Conservation (phyloP, 2,888 invertebrate genomes). For the Dichetophora obliterata region DNA sequence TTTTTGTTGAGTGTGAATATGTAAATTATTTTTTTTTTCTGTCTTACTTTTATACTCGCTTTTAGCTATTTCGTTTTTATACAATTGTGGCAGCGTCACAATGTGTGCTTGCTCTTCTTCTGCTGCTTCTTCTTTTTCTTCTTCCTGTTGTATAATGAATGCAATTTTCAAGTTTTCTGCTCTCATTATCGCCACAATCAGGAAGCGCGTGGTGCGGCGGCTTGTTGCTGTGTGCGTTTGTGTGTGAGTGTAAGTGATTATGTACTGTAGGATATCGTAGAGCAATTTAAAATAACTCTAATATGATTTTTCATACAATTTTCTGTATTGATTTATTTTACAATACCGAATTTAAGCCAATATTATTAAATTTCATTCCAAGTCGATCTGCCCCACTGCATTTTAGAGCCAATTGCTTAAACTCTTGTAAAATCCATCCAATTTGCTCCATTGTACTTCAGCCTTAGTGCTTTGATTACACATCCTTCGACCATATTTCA, state of each 20-base stretch:
- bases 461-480: constrained; percentile 29
- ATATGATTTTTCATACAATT: too few species aligned
- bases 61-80: constrained; percentile 1
- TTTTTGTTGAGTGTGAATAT: constrained; percentile 37
- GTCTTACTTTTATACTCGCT: constrained; percentile 14
- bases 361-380: too few species aligned
- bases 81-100: constrained; percentile 26
- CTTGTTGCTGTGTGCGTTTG: not conserved
- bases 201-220: constrained; percentile 44
- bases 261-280: too few species aligned
- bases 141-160: constrained; percentile 61
- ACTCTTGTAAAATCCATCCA: not conserved
- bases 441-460: not conserved
- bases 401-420: too few species aligned
- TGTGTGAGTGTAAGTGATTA: not conserved
- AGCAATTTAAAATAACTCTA: not conserved
- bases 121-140: constrained; percentile 24
- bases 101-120: constrained; percentile 17
- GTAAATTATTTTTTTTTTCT: constrained; percentile 31
- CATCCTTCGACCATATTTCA: constrained; percentile 39
- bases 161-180: constrained; percentile 63
- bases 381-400: too few species aligned
- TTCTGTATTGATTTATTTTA: too few species aligned
- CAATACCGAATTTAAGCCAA: too few species aligned
- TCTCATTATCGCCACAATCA: constrained; percentile 59